phyloP scores from a whole-genome alignment of 23 tunicate genomes.

The Aplidium turbinatum region DNA sequence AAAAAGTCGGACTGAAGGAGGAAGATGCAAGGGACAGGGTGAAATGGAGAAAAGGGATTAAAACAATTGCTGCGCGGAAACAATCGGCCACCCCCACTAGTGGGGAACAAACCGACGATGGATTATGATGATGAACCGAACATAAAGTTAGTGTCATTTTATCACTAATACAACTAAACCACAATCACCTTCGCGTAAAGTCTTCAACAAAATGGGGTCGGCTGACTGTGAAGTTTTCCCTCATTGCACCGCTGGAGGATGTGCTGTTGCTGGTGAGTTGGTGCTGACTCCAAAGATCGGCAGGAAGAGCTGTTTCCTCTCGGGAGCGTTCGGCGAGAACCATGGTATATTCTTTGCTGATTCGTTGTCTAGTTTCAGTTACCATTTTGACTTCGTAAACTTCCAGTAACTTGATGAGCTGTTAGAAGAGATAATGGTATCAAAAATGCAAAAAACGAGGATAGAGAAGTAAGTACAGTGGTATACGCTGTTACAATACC shows the following conservation, averaged over 20 bases:
- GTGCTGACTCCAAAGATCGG: constrained; percentile 81
- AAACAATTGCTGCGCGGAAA: too few relatives aligned
- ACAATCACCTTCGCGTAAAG: constrained; percentile 66
- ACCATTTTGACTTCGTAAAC: constrained; percentile 66
- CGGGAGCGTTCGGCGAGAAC: constrained; percentile 86
- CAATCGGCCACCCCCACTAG: too few relatives aligned
- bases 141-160: too few relatives aligned
- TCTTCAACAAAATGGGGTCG: constrained; percentile 80
- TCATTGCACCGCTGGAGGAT: constrained; percentile 36
- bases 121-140: too few relatives aligned
- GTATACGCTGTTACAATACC: too few relatives aligned
- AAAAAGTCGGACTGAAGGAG: too few relatives aligned
- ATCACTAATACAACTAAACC: too few relatives aligned
- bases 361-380: constrained; percentile 62
- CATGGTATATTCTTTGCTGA: constrained; percentile 56
- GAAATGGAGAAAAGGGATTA: too few relatives aligned
- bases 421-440: too few relatives aligned
- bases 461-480: not conserved
- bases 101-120: too few relatives aligned
- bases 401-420: constrained; percentile 66
- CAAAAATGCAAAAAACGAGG: not conserved
- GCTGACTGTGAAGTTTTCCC: constrained; percentile 69
- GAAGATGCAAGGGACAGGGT: too few relatives aligned
- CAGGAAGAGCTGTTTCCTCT: constrained; percentile 88
- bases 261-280: constrained; percentile 14